Conservation (phyloP, 2,888 invertebrate genomes). For the Lasioglossum figueresi region DNA sequence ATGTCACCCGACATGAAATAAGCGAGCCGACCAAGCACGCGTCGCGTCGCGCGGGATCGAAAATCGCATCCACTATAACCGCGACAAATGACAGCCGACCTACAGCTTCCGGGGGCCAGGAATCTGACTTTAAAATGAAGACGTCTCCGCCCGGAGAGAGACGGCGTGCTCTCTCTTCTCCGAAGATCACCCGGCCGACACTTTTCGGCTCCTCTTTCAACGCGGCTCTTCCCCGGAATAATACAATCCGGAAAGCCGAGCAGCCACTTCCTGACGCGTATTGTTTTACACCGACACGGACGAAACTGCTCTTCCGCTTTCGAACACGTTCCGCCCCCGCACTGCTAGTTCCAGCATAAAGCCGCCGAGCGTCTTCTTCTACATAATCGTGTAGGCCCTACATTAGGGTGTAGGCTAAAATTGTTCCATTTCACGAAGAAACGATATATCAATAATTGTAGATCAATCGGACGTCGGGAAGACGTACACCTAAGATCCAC, state of each 20-base stretch:
- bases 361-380: background rate
- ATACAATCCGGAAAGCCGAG: conserved; percentile 30
- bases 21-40: background rate
- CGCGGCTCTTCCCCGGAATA: conserved; percentile 30
- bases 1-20: background rate
- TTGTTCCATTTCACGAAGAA: no score
- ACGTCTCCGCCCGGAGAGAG: conserved; percentile 20
- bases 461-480: no score
- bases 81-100: conserved; percentile 30
- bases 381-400: background rate
- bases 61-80: conserved; percentile 1
- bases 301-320: conserved; percentile 7
- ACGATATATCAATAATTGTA: no score
- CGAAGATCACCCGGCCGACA: conserved; percentile 18
- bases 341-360: background rate
- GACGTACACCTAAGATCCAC: no score
- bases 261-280: conserved; percentile 39
- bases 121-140: conserved; percentile 62
- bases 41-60: background rate
- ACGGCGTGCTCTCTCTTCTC: background rate
- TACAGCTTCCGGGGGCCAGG: conserved; percentile 26
- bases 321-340: background rate
- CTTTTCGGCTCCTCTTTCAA: conserved; percentile 36
- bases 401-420: no score
- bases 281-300: conserved; percentile 43